Conservation (phyloP, 2,888 invertebrate genomes). For the Lapara coniferarum region DNA sequence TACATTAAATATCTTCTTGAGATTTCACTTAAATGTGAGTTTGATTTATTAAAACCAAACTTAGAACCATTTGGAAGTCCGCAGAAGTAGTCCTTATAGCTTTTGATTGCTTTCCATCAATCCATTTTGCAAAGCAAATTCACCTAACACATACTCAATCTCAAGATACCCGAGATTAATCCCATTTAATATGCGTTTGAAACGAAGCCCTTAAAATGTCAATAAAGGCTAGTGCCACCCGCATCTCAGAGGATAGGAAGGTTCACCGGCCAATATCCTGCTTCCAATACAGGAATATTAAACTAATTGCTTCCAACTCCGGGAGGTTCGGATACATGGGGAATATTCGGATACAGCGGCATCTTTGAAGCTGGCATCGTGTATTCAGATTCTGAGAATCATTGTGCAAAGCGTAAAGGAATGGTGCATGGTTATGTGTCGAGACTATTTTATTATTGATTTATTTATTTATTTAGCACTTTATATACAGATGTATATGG, state of each 20-base stretch:
- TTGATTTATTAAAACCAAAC: no score
- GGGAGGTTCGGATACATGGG: conserved; percentile 1
- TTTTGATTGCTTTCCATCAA: background rate
- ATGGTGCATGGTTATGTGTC: no score
- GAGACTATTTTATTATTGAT: no score
- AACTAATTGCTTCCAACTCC: conserved; percentile 33
- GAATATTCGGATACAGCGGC: background rate
- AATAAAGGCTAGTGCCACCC: conserved; percentile 11
- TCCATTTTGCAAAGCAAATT: background rate
- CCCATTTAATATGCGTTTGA: conserved; percentile 8
- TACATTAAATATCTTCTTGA: no score
- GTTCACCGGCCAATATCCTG: conserved; percentile 28
- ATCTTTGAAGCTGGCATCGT: background rate
- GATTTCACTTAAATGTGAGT: no score
- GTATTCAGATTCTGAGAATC: background rate
- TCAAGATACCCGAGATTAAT: background rate
- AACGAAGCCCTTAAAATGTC: background rate
- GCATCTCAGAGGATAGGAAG: conserved; percentile 21
- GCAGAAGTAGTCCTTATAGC: background rate
- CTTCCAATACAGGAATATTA: conserved; percentile 35
- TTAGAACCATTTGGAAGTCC: background rate
- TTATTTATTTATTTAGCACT: background rate
- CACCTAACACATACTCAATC: background rate
- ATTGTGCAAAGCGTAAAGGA: no score
- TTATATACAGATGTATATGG: no score